Percentiles rank a stretch among this genome's conserved stretches.
phyloP scores from a whole-genome alignment of 2,888 invertebrate species.

The Pseudeuparius sepicola region DNA sequence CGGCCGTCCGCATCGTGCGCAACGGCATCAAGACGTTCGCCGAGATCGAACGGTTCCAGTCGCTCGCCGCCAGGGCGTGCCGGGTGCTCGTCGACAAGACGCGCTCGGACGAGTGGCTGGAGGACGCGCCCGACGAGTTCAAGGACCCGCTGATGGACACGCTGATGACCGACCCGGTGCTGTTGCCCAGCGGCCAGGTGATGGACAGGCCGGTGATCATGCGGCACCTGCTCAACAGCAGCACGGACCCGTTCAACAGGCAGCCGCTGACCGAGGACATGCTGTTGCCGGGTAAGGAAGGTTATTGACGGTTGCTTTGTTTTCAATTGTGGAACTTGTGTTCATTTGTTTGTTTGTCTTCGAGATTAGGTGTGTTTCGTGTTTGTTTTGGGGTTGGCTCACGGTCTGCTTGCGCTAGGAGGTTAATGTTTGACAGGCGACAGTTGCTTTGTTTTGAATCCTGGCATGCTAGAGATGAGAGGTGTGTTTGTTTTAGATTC shows the following conservation, averaged over 20 bases:
- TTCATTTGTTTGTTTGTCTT: no score
- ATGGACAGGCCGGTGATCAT: conserved; percentile 93
- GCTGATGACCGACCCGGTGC: conserved; percentile 90
- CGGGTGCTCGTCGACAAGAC: conserved; percentile 73
- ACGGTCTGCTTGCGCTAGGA: no score
- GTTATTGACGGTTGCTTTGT: no score
- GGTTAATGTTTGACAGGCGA: no score
- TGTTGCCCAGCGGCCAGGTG: conserved; percentile 76
- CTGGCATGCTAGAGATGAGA: no score
- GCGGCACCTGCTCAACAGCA: conserved; percentile 88
- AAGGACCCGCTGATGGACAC: conserved; percentile 96
- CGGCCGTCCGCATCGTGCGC: conserved; percentile 70
- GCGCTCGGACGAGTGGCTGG: conserved; percentile 83
- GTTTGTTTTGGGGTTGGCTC: no score
- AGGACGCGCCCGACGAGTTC: conserved; percentile 94
- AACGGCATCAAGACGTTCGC: conserved; percentile 73
- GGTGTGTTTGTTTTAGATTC: no score
- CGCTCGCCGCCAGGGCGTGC: conserved; percentile 66
- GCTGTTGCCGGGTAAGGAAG: conserved; percentile 67
- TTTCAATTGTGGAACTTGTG: no score
- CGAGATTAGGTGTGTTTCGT: no score
- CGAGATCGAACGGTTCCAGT: conserved; percentile 78
- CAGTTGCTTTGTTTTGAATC: no score
- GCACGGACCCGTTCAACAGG: conserved; percentile 96
- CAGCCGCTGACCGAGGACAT: conserved; percentile 91